Percentiles rank a stretch among this genome's conserved stretches.
phyloP scores from a whole-genome alignment of 2,888 invertebrate species.

The Synergus gifuensis region DNA sequence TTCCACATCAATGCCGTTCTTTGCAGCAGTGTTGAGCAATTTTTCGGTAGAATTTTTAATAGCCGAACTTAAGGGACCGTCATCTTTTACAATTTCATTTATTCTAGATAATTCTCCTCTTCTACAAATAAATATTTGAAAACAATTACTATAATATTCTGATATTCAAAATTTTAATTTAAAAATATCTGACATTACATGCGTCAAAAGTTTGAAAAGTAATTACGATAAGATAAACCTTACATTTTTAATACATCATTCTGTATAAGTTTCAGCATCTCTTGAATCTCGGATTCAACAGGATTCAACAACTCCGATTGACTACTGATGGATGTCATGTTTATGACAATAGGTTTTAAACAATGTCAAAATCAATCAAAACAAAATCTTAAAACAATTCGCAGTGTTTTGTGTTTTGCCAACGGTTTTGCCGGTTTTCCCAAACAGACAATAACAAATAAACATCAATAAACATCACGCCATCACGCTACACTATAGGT shows the following conservation, averaged over 20 bases:
- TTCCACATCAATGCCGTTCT: conserved; percentile 50
- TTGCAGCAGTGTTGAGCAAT: conserved; percentile 48
- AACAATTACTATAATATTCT: neutral
- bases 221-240: conserved; percentile 30
- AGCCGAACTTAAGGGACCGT: conserved; percentile 57
- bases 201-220: conserved; percentile 6
- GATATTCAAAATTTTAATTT: neutral
- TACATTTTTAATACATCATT: conserved; percentile 55
- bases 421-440: too few relatives aligned
- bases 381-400: neutral
- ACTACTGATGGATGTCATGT: conserved; percentile 3
- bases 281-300: conserved; percentile 47
- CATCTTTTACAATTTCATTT: conserved; percentile 55
- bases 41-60: conserved; percentile 54
- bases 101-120: conserved; percentile 61
- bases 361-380: neutral
- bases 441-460: too few relatives aligned
- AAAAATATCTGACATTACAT: neutral
- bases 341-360: neutral
- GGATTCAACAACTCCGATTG: neutral
- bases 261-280: conserved; percentile 50
- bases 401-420: too few relatives aligned
- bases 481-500: too few relatives aligned
- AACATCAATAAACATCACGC: too few relatives aligned
- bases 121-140: conserved; percentile 52